Evolutionary conservation across 2,797 vertebrate species (phyloP), one percentile per base, ranked within the genome.

Genomic region (Poliocrania exsul): DNA sequence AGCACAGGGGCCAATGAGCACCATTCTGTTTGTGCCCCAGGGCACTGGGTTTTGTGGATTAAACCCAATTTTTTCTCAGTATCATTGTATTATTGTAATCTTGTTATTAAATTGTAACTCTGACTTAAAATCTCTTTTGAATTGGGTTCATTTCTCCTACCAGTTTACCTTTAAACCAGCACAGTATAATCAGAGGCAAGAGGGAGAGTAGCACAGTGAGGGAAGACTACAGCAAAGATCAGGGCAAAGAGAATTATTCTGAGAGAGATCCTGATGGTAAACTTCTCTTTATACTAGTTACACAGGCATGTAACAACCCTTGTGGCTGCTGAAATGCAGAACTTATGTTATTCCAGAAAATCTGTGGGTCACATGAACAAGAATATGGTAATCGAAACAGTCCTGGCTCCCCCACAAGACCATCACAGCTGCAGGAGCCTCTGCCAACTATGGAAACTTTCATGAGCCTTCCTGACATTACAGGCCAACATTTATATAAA

Each of bases 381-480:
- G 85, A 89, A 92, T 73, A 93, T 53, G 81, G 51, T 78, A 90
- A 88, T 82, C 37, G 31, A 73, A 94, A 92, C 20, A 70, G 53
- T 26, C 26, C 81, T 81, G 66, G 56, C 92, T 96, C 57, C 57
- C 42, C 66, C 35, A 90, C 71, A 87, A 64, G 44, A 58, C 28
- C 40, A 86, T 86, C 70, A 90, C 92, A 95, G 94, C 86, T 96
- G 90, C 88, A 66, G 54, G 25, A 88, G 35, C n/a, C 53, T 88
- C 85, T 88, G 92, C 87, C 94, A 95, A 49, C 87, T 83, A 67
- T 29, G 35, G 73, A 95, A 95, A 94, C 56, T 90, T 93, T 69
- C 88, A 93, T 67, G 64, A 84, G 77, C 56, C 64, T 89, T 86
- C 71, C 49, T 77, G 83, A 82, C 50, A 85, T 83, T 11, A 13